phyloP scores from a whole-genome alignment of 2,797 vertebrate species.

The Paedocypris micromegethes region DNA sequence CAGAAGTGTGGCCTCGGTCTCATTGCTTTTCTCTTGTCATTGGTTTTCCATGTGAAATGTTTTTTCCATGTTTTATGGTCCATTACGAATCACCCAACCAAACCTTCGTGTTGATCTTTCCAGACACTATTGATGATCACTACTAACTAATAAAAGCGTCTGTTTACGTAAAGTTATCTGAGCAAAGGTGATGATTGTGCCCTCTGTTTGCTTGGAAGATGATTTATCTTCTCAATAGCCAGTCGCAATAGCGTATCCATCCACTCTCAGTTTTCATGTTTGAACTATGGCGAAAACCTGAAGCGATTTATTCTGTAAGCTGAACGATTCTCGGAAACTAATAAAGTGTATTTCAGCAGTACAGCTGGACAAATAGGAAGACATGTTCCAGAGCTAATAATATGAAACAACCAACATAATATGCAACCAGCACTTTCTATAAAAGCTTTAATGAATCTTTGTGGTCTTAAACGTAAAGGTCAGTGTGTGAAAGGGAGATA shows the following conservation, averaged over 20 bases:
- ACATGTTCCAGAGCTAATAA: not conserved
- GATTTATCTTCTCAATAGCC: constrained; percentile 33
- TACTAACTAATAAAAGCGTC: constrained; percentile 32
- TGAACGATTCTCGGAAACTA: not conserved
- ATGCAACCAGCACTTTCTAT: no score
- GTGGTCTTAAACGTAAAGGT: no score
- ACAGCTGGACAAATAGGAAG: constrained; percentile 19
- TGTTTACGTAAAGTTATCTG: constrained; percentile 37
- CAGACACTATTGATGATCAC: constrained; percentile 46
- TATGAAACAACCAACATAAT: not conserved
- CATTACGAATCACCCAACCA: not conserved
- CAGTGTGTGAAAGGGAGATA: no score
- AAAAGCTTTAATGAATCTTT: no score
- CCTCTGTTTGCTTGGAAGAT: constrained; percentile 43
- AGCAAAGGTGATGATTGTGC: constrained; percentile 34
- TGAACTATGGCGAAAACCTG: not conserved
- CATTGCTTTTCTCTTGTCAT: constrained; percentile 23
- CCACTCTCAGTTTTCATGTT: not conserved
- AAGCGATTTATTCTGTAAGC: not conserved
- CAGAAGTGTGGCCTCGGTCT: constrained; percentile 8
- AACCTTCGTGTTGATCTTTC: constrained; percentile 51
- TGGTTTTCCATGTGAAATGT: constrained; percentile 26
- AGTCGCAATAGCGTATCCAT: constrained; percentile 23
- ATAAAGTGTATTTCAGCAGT: constrained; percentile 5
- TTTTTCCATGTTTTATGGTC: not conserved